A percentile compares a stretch with the other conserved stretches of the same genome.
phyloP scores from a whole-genome alignment of 1,140 invertebrate species.

The Ruditapes philippinarum region DNA sequence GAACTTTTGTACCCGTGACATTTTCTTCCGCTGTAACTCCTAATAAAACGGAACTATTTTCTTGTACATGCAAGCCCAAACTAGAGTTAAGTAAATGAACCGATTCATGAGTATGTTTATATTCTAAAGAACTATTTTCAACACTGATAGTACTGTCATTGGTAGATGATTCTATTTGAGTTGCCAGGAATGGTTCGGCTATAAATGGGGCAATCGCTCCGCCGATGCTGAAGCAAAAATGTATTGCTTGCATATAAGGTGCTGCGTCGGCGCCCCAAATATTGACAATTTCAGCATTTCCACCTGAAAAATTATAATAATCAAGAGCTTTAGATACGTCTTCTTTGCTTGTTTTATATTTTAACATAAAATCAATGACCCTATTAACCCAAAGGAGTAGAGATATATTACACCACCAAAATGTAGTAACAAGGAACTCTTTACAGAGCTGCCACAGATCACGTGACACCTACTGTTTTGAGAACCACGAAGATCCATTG shows the following conservation, averaged over 20 bases:
- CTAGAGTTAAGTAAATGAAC: not conserved
- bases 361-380: too few relatives aligned
- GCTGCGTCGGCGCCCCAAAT: constrained; percentile 71
- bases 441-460: too few relatives aligned
- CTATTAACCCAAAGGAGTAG: too few relatives aligned
- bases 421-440: too few relatives aligned
- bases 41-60: not conserved
- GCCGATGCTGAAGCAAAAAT: constrained; percentile 76
- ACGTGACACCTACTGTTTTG: too few relatives aligned
- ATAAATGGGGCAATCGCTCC: constrained; percentile 75
- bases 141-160: not conserved
- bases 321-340: too few relatives aligned
- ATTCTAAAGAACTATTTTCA: not conserved
- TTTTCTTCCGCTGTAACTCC: not conserved
- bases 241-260: constrained; percentile 74
- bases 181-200: constrained; percentile 75
- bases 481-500: too few relatives aligned
- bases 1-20: not conserved
- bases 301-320: too few relatives aligned
- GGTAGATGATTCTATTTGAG: not conserved
- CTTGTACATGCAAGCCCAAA: not conserved
- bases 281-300: constrained; percentile 75
- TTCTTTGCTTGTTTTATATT: too few relatives aligned
- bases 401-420: too few relatives aligned
- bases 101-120: too few relatives aligned